Evolutionary conservation across 2,797 vertebrate genomes (phyloP), one percentile per base, ranked within the genome.

Genomic region (Sternotherus odoratus): DNA sequence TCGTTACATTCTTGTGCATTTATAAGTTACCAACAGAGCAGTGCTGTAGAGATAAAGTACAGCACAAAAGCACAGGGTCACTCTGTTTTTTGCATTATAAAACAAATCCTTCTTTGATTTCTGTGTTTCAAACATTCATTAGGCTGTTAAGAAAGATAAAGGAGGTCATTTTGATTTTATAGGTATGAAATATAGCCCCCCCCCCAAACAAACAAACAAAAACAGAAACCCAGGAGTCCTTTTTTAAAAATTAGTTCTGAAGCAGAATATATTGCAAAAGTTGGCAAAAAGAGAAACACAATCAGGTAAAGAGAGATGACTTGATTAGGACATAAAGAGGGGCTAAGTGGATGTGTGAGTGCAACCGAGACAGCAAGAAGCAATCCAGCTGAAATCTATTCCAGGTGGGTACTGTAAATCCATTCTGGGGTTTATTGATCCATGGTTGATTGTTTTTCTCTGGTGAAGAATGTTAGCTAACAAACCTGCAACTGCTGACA

Each of bases 1-100:
- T 97, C 92, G 94, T 98, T 95, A 85, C 92, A 95, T 97, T 98
- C 97, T 95, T 98, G 97, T 97, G 96, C 98, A 93, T 97, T 96
- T 97, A 89, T 94, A 95, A 92, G 94, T 92, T 97, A 96, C 94
- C 92, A 89, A 51, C 95, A 93, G 97, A 96, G 96, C 85, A 79
- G 90, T 80, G 94, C 96, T 36, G 30, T 39, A 26, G 95, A 97
- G 97, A 97, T 95, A 28, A 88, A 16, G 16, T 90, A 78, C 4
- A 43, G 81, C 94, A 91, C 77, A 93, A 95, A 97, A 94, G 93
- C 86, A 43, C 87, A 96, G 96, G 95, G 94, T 95, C 90, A 77
- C 87, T 51, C 54, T 3, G 2, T 82, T 97, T 97, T 97, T 97
- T 94, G 84, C 74, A 30, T 57, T 75, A 69, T 93, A 90, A 94